phyloP scores from a whole-genome alignment of 2,797 vertebrate species.

The Poeciliopsis gracilis region DNA sequence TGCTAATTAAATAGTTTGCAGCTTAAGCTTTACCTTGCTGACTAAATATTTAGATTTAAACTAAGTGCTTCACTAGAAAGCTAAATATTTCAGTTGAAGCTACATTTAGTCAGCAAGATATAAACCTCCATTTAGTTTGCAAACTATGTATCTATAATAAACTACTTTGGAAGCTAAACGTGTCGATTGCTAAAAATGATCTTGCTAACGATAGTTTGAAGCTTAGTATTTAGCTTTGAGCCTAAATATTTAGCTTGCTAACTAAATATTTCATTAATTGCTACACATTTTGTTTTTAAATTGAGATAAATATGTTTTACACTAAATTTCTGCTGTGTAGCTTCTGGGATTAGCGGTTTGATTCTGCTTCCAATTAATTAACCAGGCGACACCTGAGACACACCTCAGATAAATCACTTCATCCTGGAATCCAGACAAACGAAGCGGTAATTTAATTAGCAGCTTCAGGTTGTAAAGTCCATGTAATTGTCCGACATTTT shows the following conservation, averaged over 20 bases:
- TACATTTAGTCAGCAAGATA: neutral
- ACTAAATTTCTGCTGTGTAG: neutral
- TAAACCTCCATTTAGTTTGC: neutral
- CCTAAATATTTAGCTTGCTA: too few relatives aligned
- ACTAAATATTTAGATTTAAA: neutral
- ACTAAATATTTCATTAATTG: too few relatives aligned
- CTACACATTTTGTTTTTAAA: too few relatives aligned
- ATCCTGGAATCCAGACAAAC: neutral
- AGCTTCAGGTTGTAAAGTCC: conserved; percentile 29
- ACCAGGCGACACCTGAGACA: conserved; percentile 46
- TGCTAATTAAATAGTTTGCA: neutral
- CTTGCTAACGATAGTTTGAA: too few relatives aligned
- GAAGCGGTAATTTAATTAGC: conserved; percentile 8
- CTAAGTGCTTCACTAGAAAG: neutral
- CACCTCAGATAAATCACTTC: neutral
- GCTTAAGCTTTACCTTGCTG: neutral
- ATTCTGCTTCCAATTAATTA: conserved; percentile 64
- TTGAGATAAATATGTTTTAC: too few relatives aligned
- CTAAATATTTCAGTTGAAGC: neutral
- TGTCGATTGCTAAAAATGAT: too few relatives aligned
- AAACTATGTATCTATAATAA: too few relatives aligned
- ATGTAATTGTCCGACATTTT: conserved; percentile 1
- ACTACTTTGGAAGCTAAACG: too few relatives aligned
- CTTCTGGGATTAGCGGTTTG: conserved; percentile 52
- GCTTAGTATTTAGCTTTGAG: too few relatives aligned